Base-by-base conservation (phyloP, 2,113 vertebrate species). In the Spea bombifrons region DNA sequence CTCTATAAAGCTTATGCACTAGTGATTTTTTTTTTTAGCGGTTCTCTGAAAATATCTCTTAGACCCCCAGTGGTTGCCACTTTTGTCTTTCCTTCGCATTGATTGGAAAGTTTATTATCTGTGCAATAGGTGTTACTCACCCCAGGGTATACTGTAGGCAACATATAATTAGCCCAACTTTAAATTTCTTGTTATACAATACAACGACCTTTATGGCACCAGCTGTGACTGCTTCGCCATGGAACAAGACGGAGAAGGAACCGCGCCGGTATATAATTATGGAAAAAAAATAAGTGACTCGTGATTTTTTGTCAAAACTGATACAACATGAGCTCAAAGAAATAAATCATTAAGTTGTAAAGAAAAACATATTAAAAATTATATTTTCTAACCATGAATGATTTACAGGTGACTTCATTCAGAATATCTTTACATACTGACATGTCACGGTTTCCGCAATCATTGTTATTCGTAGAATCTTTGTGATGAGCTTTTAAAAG, bases 151-250 rank as follows among this genome's bases (percentile, higher is more conserved):
- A 72, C 30, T 53, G 12, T 16, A 65, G 76, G 59, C 59, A 50
- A 78, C 76, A 66, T 66, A 64, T 57, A 78, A 78, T 78, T 78
- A 78, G 64, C 67, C 46, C 50, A 61, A 78, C 76, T 72, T 72
- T 78, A 72, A 71, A 10, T 71, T 72, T 53, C 55, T 66, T 53
- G 76, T 63, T 78, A 50, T 66, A 71, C 76, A 71, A 72, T 72
- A 68, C 59, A n/a, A 72, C 47, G 59, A 72, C 71, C 76, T 72
- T 65, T 52, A 16, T 16, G 55, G 48, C 30, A n/a, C 69, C 69
- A 78, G 76, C 69, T 78, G 76, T 72, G 76, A 65, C 69, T 69
- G 55, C 65, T 66, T 71, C 72, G 76, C 43, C 76, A 66, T 53
- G 5, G 68, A 78, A 78, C 12, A 17, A 59, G 64, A 47, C 9